A percentile compares a stretch with the other conserved stretches of the same genome.
phyloP scores from a whole-genome alignment of 2,797 vertebrate species.

The Otolemur crassicaudatus region DNA sequence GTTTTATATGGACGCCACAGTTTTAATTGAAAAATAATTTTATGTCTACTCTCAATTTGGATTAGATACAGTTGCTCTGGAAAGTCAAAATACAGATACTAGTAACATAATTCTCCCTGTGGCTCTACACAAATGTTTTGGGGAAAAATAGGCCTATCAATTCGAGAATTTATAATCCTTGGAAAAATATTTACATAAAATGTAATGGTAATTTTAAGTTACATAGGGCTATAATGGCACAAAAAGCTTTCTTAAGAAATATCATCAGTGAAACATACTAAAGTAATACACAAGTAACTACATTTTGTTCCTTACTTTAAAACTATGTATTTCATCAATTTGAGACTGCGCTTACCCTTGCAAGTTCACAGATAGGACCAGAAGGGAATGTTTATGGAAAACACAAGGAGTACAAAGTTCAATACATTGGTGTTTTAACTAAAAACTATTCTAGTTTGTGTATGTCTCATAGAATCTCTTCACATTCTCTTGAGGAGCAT shows the following conservation, averaged over 20 bases:
- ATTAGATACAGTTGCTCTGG: background rate
- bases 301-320: constrained; percentile 37
- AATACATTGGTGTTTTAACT: background rate
- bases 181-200: constrained; percentile 62
- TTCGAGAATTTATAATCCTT: constrained; percentile 37
- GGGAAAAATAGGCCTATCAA: constrained; percentile 36
- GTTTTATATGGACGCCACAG: background rate
- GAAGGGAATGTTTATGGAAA: constrained; percentile 60
- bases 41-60: constrained; percentile 52
- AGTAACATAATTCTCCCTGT: background rate
- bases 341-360: background rate
- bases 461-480: background rate
- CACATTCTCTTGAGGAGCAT: background rate
- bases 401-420: constrained; percentile 24
- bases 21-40: constrained; percentile 59
- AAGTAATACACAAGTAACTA: constrained; percentile 22
- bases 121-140: background rate
- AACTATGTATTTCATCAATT: background rate
- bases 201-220: constrained; percentile 21
- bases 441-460: constrained; percentile 10
- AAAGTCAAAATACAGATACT: constrained; percentile 62
- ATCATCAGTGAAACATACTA: constrained; percentile 22
- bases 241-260: constrained; percentile 27
- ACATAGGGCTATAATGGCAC: background rate
- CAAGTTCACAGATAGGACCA: background rate